Percentiles rank a stretch among this genome's conserved stretches.
These are phyloP conservation scores for Coreoperca whiteheadi DNA, from an alignment of 2,113 vertebrate species.

Conservation along the genomic window DNA sequence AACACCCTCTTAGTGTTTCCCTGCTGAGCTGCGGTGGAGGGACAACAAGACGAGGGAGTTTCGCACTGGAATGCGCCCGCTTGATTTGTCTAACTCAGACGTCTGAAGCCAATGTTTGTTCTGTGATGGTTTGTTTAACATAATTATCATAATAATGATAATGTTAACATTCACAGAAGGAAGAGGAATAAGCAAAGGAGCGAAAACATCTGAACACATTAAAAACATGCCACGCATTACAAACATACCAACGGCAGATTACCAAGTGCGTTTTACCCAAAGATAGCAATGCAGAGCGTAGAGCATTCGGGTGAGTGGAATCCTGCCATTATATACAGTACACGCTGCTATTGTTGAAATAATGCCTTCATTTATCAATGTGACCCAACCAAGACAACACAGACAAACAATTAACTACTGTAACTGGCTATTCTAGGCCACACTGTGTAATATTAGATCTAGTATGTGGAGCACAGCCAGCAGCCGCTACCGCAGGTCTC, in stretches of 20 bases:
- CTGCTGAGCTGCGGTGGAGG: neutral
- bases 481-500: constrained; percentile 30
- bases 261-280: constrained; percentile 16
- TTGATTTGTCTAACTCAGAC: too few species aligned
- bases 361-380: constrained; percentile 28
- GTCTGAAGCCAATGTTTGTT: too few species aligned
- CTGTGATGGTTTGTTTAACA: too few species aligned
- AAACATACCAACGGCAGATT: constrained; percentile 27
- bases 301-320: neutral
- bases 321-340: neutral
- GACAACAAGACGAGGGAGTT: neutral
- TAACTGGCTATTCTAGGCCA: constrained; percentile 23
- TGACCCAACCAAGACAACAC: constrained; percentile 21
- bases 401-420: constrained; percentile 32
- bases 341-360: neutral
- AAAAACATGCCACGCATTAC: constrained; percentile 8
- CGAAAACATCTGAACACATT: neutral
- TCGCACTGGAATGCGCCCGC: neutral
- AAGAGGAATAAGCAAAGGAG: neutral
- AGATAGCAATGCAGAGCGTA: constrained; percentile 17
- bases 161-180: neutral
- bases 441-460: constrained; percentile 25
- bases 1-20: too few species aligned
- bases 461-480: constrained; percentile 19
- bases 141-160: too few species aligned